Evolutionary conservation across 1,140 invertebrate genomes (phyloP).

Genomic region (Hypothenemus hampei): DNA sequence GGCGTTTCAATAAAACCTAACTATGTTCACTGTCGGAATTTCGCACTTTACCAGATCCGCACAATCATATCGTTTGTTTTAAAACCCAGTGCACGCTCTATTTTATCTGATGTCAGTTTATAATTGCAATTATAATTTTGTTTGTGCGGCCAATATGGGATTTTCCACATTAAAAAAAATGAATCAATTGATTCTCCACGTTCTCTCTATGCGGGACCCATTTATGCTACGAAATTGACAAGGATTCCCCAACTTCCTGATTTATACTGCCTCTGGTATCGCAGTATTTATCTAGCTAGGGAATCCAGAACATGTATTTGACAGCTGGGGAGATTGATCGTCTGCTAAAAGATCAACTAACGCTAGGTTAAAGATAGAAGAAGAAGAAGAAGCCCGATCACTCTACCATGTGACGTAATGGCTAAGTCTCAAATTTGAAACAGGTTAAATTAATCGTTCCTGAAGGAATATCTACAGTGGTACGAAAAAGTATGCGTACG

Average conservation of each 20-base stretch:
- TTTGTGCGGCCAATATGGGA: no score
- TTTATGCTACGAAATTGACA: no score
- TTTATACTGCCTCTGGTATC: background rate
- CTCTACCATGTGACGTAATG: background rate
- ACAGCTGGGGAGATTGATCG: slow-evolving; percentile 3
- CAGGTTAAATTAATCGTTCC: background rate
- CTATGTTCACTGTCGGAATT: slow-evolving; percentile 4
- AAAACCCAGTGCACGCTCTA: background rate
- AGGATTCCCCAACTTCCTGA: background rate
- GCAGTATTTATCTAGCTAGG: background rate
- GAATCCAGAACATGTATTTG: background rate
- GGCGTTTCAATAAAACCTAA: slow-evolving; percentile 10
- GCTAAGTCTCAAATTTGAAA: background rate
- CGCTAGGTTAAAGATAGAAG: background rate
- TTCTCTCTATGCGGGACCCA: no score
- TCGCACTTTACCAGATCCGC: slow-evolving; percentile 4
- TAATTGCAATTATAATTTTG: slow-evolving; percentile 11
- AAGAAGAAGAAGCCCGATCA: background rate
- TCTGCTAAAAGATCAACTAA: background rate
- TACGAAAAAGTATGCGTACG: no score
- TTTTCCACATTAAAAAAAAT: no score
- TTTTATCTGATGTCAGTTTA: slow-evolving; percentile 3
- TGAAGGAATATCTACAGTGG: no score
- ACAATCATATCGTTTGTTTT: slow-evolving; percentile 5
- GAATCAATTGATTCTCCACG: no score